Percentiles rank a stretch among this genome's conserved stretches.
Conservation (phyloP, 2,797 vertebrate species). For the Lophotriccus pileatus region DNA sequence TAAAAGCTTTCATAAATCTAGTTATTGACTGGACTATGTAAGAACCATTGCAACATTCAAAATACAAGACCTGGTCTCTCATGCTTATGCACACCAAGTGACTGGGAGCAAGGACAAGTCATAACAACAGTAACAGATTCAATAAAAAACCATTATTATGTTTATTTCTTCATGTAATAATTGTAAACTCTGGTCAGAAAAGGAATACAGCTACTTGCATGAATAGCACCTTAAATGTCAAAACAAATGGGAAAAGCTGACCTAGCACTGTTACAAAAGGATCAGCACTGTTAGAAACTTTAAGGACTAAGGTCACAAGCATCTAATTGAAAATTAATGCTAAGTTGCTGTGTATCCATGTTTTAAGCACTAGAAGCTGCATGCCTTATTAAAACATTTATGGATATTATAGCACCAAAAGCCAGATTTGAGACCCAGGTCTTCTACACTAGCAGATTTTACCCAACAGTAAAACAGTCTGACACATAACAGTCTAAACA, state of each 20-base stretch:
- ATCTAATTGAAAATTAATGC: neutral
- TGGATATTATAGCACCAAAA: neutral
- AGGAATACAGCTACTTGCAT: neutral
- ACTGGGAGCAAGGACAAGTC: neutral
- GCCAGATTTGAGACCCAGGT: neutral
- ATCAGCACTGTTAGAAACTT: neutral
- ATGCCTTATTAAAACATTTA: neutral
- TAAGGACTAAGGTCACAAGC: neutral
- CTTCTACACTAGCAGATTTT: neutral
- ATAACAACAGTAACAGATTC: neutral
- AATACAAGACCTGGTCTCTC: neutral
- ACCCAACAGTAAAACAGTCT: too few species aligned
- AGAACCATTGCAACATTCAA: neutral
- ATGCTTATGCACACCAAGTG: neutral
- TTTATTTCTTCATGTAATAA: neutral
- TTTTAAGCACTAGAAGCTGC: neutral
- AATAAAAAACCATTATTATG: neutral
- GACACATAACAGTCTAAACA: neutral
- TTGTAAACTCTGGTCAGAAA: neutral
- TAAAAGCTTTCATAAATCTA: neutral
- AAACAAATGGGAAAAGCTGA: neutral
- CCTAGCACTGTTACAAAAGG: neutral
- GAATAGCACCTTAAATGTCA: neutral
- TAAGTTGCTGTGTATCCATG: fast-evolving
- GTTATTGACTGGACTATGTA: neutral